Percentiles rank a stretch among this genome's conserved stretches.
Evolutionary conservation across 2,888 invertebrate species (phyloP).

Genomic region (Parascotia fuliginaria): DNA sequence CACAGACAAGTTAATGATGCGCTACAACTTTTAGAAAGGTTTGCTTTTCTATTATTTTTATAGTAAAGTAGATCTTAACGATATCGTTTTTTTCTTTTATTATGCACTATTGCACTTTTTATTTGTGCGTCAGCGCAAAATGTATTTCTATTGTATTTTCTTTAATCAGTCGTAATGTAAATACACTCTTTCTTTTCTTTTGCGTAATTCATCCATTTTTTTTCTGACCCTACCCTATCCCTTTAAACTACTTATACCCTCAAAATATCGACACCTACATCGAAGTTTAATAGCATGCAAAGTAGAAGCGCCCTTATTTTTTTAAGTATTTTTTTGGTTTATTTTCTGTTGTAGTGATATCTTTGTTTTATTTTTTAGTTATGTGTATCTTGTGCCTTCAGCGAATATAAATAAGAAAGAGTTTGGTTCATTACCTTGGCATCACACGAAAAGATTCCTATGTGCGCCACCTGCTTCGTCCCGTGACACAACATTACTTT

Average conservation of each 20-base stretch:
- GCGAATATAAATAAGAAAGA: constrained; percentile 57
- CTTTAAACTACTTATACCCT: too few relatives aligned
- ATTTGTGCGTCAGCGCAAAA: too few relatives aligned
- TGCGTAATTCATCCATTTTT: too few relatives aligned
- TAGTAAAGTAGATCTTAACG: not conserved
- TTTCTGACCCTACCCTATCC: too few relatives aligned
- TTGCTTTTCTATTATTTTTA: constrained; percentile 29
- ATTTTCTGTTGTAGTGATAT: not conserved
- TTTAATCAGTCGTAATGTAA: too few relatives aligned
- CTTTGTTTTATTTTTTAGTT: constrained; percentile 57
- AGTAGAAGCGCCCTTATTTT: not conserved
- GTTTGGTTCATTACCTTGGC: constrained; percentile 86
- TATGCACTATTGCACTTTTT: too few relatives aligned
- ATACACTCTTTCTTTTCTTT: too few relatives aligned
- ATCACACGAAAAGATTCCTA: constrained; percentile 86
- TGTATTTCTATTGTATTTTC: too few relatives aligned
- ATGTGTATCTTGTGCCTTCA: constrained; percentile 66
- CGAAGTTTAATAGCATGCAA: not conserved
- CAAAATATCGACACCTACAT: too few relatives aligned
- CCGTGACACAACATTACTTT: constrained; percentile 87
- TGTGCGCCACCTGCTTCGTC: constrained; percentile 87
- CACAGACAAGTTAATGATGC: constrained; percentile 86
- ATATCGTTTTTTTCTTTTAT: too few relatives aligned
- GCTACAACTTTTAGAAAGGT: constrained; percentile 86
- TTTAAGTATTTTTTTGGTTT: not conserved